phyloP scores from a whole-genome alignment of 1,140 invertebrate genomes.

The Lepidurus apus region DNA sequence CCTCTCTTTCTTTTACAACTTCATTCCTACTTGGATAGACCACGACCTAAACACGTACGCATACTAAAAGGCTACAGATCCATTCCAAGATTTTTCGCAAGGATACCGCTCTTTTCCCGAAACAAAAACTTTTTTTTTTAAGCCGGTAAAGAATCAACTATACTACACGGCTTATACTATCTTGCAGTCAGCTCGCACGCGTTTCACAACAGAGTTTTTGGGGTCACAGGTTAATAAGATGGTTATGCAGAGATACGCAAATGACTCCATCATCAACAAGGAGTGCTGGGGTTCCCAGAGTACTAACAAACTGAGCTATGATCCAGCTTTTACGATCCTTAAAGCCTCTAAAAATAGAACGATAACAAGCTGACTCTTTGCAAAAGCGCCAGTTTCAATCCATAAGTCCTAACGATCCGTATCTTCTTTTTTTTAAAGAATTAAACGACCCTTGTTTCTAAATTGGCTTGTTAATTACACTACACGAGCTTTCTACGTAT shows the following conservation, averaged over 20 bases:
- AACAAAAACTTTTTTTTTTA: neutral
- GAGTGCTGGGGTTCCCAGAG: constrained; percentile 8
- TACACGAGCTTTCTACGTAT: neutral
- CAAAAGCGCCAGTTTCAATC: neutral
- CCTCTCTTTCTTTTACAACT: no score
- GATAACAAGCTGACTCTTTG: neutral
- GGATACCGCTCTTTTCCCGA: no score
- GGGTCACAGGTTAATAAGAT: neutral
- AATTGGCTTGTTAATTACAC: constrained; percentile 2
- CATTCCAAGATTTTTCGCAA: no score
- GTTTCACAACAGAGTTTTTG: neutral
- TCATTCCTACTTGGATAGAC: no score
- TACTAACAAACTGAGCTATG: neutral
- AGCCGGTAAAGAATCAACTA: neutral
- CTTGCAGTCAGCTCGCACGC: neutral
- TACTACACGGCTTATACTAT: neutral
- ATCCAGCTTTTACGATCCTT: neutral
- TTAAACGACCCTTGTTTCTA: neutral
- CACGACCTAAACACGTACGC: no score
- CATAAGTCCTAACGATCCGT: neutral
- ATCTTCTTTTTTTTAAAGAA: neutral
- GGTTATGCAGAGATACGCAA: constrained; percentile 13
- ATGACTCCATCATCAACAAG: constrained; percentile 18
- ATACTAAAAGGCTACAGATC: no score
- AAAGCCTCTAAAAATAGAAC: neutral